Percentiles rank a stretch among this genome's conserved stretches.
phyloP scores from a whole-genome alignment of 2,797 vertebrate species.

The Megaceryle alcyon region DNA sequence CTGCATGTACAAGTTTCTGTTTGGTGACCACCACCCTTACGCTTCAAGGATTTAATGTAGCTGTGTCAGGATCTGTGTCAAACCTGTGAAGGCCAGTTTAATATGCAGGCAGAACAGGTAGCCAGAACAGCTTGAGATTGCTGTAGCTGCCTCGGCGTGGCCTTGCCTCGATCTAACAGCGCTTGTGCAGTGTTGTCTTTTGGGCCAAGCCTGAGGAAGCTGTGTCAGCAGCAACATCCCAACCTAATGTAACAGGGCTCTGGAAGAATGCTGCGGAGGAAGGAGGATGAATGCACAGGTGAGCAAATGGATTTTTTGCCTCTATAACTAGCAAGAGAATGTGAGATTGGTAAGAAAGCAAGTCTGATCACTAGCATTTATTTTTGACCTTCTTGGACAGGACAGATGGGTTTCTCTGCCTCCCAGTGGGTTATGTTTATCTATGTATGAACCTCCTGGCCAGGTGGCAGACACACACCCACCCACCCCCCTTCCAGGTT shows the following conservation, averaged over 20 bases:
- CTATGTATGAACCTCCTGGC: not conserved
- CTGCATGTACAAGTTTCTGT: not conserved
- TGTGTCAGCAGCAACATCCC: accelerated
- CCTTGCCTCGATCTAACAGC: not conserved
- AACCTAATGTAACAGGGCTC: accelerated
- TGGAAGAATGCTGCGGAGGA: not conserved
- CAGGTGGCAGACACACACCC: not conserved
- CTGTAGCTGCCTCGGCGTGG: not conserved
- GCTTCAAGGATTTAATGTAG: not conserved
- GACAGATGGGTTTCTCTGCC: not conserved
- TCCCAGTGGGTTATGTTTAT: accelerated
- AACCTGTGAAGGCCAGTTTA: accelerated
- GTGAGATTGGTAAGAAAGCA: not conserved
- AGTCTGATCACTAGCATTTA: not conserved
- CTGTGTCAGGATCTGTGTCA: not conserved
- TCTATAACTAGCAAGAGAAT: not conserved
- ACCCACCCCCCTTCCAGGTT: not conserved
- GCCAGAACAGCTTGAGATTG: not conserved
- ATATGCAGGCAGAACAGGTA: not conserved
- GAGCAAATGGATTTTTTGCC: not conserved
- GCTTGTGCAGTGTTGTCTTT: not conserved
- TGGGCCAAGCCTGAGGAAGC: not conserved
- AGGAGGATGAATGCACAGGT: not conserved
- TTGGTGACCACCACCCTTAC: not conserved
- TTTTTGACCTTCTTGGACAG: not conserved